Conservation (phyloP, 2,797 vertebrate species). For the Forpus xanthops region DNA sequence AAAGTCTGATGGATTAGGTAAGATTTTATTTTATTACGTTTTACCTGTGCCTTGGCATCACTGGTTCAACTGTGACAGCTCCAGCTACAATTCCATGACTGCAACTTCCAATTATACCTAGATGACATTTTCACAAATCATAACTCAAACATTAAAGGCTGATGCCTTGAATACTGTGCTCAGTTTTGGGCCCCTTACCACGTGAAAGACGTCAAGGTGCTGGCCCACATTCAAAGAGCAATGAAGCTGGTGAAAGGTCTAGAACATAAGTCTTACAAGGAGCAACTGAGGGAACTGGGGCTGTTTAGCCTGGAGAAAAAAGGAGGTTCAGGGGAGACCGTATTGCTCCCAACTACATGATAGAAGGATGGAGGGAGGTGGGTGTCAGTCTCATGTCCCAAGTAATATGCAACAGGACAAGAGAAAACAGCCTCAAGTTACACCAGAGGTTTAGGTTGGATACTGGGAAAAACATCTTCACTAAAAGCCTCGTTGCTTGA, state of each 20-base stretch:
- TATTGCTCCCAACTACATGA: rapidly evolving
- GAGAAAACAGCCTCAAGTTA: neutral
- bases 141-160: neutral
- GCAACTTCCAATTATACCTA: neutral
- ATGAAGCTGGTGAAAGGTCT: neutral
- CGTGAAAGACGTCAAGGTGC: neutral
- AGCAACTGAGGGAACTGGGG: neutral
- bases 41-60: neutral
- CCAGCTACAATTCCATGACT: neutral
- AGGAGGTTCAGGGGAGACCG: neutral
- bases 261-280: neutral
- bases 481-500: neutral
- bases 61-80: neutral
- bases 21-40: neutral
- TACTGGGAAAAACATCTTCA: neutral
- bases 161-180: neutral
- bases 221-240: too few species aligned
- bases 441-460: neutral
- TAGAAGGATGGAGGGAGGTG: neutral
- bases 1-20: neutral
- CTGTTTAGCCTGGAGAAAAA: neutral
- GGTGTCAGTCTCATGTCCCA: neutral
- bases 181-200: neutral
- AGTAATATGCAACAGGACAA: neutral
- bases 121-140: neutral